Conservation (phyloP, 2,797 vertebrate species). For the Bucorvus abyssinicus region DNA sequence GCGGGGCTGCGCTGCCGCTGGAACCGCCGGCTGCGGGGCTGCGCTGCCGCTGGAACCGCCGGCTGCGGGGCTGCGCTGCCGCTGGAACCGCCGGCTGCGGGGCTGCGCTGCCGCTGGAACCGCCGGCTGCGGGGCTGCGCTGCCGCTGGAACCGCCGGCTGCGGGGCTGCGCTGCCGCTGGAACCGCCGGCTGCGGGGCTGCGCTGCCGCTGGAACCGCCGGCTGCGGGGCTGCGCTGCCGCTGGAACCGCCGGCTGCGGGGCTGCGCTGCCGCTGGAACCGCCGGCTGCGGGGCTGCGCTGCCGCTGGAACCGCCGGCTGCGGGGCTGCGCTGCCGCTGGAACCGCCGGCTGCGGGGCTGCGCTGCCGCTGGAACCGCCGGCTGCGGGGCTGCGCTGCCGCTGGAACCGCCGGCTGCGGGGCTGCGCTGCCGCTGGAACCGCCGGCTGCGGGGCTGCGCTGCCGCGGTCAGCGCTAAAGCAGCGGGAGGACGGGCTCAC, state of each 20-base stretch:
- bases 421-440: background rate
- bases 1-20: too few relatives aligned
- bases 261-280: background rate
- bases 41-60: accelerated
- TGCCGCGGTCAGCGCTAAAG: background rate
- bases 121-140: too few relatives aligned
- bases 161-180: background rate
- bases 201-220: background rate
- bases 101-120: too few relatives aligned
- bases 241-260: too few relatives aligned
- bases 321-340: too few relatives aligned
- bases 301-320: too few relatives aligned
- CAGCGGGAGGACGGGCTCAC: background rate
- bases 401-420: too few relatives aligned
- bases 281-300: background rate
- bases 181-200: too few relatives aligned
- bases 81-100: background rate
- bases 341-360: background rate
- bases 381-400: background rate
- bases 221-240: background rate
- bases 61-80: too few relatives aligned
- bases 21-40: background rate
- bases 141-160: background rate
- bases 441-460: background rate
- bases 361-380: background rate